Percentiles rank a stretch among this genome's conserved stretches.
phyloP scores from a whole-genome alignment of 2,888 invertebrate genomes.

The Steinernema hermaphroditum region DNA sequence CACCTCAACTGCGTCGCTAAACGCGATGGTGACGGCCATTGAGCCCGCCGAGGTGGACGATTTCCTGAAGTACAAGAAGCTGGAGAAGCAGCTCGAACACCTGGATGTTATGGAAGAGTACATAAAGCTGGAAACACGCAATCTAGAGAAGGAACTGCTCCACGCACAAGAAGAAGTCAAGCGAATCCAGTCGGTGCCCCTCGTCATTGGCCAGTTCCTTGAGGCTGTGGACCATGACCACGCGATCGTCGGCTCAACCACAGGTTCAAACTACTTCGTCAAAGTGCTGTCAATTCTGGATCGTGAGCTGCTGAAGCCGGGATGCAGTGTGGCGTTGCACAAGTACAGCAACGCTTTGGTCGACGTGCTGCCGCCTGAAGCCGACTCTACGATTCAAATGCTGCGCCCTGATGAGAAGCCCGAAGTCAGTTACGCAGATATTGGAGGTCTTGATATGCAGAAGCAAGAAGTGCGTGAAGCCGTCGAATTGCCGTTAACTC shows the following conservation, averaged over 20 bases:
- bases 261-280: constrained; percentile 97
- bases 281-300: constrained; percentile 97
- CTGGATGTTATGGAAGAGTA: constrained; percentile 98
- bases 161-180: constrained; percentile 93
- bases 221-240: constrained; percentile 99
- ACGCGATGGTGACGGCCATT: background rate
- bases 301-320: constrained; percentile 91
- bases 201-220: constrained; percentile 97
- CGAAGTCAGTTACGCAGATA: constrained; percentile 93
- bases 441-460: constrained; percentile 99
- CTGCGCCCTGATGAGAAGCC: constrained; percentile 79
- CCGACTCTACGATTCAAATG: constrained; percentile 98
- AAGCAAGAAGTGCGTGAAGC: constrained; percentile 98
- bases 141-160: constrained; percentile 95
- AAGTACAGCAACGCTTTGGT: constrained; percentile 99
- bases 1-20: background rate
- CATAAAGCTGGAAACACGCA: constrained; percentile 97
- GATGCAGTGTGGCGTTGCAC: constrained; percentile 95
- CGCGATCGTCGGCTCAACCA: constrained; percentile 97
- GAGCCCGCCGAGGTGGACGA: constrained; percentile 38
- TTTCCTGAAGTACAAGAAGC: constrained; percentile 74
- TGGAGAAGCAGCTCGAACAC: constrained; percentile 93
- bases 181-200: constrained; percentile 95
- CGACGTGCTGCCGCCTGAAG: constrained; percentile 96
- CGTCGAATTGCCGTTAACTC: constrained; percentile 93